Evolutionary conservation across 2,888 invertebrate species (phyloP).

Genomic region (Anarsia innoxiella): DNA sequence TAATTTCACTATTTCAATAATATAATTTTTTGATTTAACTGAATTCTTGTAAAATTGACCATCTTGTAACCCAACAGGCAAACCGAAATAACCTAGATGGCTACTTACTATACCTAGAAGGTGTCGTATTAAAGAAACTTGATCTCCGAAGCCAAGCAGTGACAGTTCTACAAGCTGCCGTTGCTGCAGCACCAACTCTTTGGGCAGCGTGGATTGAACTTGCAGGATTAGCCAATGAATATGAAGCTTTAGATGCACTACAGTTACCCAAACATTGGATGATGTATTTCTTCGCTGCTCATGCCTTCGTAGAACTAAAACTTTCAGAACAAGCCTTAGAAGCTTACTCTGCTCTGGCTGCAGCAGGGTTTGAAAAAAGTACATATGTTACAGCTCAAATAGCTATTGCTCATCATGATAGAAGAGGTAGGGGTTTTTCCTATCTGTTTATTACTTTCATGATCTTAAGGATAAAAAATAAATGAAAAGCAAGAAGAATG

Average conservation of each 20-base stretch:
- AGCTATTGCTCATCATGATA: conserved; percentile 94
- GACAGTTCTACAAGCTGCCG: conserved; percentile 85
- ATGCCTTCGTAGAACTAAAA: conserved; percentile 92
- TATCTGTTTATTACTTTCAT: too few species aligned
- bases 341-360: conserved; percentile 84
- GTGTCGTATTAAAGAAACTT: conserved; percentile 90
- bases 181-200: conserved; percentile 86
- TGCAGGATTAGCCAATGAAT: conserved; percentile 87
- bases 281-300: conserved; percentile 92
- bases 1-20: too few species aligned
- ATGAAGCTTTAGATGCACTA: conserved; percentile 81
- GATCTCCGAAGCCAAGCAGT: conserved; percentile 86
- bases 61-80: too few species aligned
- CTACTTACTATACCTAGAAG: conserved; percentile 91
- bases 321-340: conserved; percentile 92
- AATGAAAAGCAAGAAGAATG: too few species aligned
- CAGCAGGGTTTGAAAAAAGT: conserved; percentile 89
- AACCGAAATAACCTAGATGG: conserved; percentile 86
- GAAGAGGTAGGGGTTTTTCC: conserved; percentile 83
- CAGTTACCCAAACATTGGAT: conserved; percentile 94
- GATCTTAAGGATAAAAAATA: too few species aligned
- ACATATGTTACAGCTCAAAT: conserved; percentile 93
- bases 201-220: conserved; percentile 98
- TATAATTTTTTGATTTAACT: too few species aligned
- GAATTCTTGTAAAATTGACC: too few species aligned